phyloP scores from a whole-genome alignment of 2,888 invertebrate species.

The Invenusta paracnida region DNA sequence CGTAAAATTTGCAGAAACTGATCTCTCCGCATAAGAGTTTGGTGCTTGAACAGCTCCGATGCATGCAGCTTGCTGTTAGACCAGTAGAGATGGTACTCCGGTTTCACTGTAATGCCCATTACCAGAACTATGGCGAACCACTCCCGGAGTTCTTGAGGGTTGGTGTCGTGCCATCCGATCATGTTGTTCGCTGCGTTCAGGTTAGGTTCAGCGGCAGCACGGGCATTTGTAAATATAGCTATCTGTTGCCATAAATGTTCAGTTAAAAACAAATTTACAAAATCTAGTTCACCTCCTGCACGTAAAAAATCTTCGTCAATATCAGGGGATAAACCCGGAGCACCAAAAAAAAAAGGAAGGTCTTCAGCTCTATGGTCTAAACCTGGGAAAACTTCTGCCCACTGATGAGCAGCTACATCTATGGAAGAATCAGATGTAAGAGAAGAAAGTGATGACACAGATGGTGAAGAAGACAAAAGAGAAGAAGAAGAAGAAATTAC shows the following conservation, averaged over 20 bases:
- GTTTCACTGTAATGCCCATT: not conserved
- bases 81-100: not conserved
- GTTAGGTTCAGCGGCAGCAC: not conserved
- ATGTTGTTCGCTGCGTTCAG: not conserved
- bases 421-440: not conserved
- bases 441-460: not conserved
- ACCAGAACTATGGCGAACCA: not conserved
- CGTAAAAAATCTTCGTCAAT: not conserved
- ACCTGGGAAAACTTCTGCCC: not conserved
- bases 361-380: not conserved
- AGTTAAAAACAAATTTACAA: constrained; percentile 5
- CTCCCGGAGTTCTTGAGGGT: not conserved
- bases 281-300: not conserved
- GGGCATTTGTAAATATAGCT: not conserved
- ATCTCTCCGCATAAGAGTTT: not conserved
- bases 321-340: not conserved
- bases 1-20: not conserved
- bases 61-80: not conserved
- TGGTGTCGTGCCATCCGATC: not conserved
- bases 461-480: not conserved
- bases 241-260: not conserved
- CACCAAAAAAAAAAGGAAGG: constrained; percentile 12
- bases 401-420: not conserved
- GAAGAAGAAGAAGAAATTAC: not conserved
- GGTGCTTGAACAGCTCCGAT: not conserved